These are phyloP conservation scores for Hirtodrosophila cameraria DNA, from an alignment of 2,888 invertebrate species.

Conservation along the genomic window DNA sequence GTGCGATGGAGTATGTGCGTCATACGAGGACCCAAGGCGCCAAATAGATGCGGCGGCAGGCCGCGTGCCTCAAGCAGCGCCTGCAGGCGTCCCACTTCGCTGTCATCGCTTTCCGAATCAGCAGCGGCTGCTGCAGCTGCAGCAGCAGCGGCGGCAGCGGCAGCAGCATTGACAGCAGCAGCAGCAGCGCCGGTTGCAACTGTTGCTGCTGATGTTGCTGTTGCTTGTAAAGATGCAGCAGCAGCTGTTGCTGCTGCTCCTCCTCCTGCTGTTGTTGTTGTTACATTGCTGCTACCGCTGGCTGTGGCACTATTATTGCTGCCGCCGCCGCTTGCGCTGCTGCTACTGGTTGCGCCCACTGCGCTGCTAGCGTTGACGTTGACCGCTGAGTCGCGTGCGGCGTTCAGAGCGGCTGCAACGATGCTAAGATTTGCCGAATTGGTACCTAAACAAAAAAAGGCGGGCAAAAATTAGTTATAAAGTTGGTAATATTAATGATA, in stretches of 20 bases:
- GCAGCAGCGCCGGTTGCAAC: slow-evolving; percentile 81
- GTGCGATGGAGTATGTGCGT: slow-evolving; percentile 97
- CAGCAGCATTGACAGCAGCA: slow-evolving; percentile 57
- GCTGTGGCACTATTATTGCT: slow-evolving; percentile 41
- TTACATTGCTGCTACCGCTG: slow-evolving; percentile 36
- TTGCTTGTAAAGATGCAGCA: slow-evolving; percentile 15
- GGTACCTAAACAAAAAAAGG: slow-evolving; percentile 37
- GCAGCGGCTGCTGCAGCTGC: slow-evolving; percentile 55
- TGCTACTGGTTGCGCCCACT: slow-evolving; percentile 70
- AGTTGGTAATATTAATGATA: no score
- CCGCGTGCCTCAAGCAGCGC: slow-evolving; percentile 97
- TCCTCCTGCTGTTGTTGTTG: slow-evolving; percentile 24
- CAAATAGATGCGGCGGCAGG: slow-evolving; percentile 97
- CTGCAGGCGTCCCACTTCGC: slow-evolving; percentile 97
- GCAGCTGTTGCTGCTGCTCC: slow-evolving; percentile 15
- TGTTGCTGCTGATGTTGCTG: slow-evolving; percentile 30
- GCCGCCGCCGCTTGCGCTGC: slow-evolving; percentile 45
- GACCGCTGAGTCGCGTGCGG: slow-evolving; percentile 55
- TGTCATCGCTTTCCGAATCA: slow-evolving; percentile 94
- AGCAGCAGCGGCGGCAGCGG: slow-evolving; percentile 59
- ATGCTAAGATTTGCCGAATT: slow-evolving; percentile 69
- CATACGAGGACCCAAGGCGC: slow-evolving; percentile 97
- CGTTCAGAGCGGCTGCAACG: slow-evolving; percentile 74
- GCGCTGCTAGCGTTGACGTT: slow-evolving; percentile 60
- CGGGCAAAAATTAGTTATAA: no score